Evolutionary conservation across 2,113 vertebrate genomes (phyloP).

Genomic region (Beaufortia kweichowensis): DNA sequence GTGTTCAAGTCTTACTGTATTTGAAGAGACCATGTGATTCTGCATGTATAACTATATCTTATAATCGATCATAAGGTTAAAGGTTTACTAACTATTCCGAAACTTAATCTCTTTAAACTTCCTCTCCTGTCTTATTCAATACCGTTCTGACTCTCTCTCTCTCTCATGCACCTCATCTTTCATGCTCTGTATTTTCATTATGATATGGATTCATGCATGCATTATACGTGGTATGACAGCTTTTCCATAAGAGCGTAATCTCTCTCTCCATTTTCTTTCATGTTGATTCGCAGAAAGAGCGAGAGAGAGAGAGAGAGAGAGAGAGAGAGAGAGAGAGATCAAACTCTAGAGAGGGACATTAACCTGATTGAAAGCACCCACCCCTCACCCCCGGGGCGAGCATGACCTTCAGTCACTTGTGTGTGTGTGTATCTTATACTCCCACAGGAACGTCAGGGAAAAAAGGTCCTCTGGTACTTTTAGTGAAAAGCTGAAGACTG

Average conservation of each 20-base stretch:
- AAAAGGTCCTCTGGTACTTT: slow-evolving; percentile 17
- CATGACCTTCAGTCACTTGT: slow-evolving; percentile 70
- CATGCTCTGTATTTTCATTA: background rate
- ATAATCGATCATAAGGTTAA: slow-evolving; percentile 18
- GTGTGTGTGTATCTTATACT: slow-evolving; percentile 56
- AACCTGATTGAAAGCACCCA: slow-evolving; percentile 62
- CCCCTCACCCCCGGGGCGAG: slow-evolving; percentile 57
- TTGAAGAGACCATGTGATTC: slow-evolving; percentile 30
- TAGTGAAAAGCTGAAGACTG: background rate
- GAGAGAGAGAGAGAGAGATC: slow-evolving; percentile 30
- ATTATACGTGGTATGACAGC: slow-evolving; percentile 9
- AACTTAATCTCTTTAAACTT: slow-evolving; percentile 22
- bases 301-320: slow-evolving; percentile 45
- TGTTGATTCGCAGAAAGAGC: background rate
- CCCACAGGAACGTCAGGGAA: slow-evolving; percentile 50
- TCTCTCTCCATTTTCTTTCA: slow-evolving; percentile 19
- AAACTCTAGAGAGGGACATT: slow-evolving; percentile 56
- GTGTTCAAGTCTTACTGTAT: slow-evolving; percentile 43
- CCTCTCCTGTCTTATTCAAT: slow-evolving; percentile 13
- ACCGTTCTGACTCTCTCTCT: background rate
- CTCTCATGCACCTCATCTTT: background rate
- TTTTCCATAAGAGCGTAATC: background rate
- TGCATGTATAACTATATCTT: slow-evolving; percentile 31
- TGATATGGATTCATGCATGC: slow-evolving; percentile 18
- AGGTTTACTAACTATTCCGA: slow-evolving; percentile 32